A percentile compares a stretch with the other conserved stretches of the same genome.
Evolutionary conservation across 2,888 invertebrate genomes (phyloP).

Genomic region (Piscicola geometra): DNA sequence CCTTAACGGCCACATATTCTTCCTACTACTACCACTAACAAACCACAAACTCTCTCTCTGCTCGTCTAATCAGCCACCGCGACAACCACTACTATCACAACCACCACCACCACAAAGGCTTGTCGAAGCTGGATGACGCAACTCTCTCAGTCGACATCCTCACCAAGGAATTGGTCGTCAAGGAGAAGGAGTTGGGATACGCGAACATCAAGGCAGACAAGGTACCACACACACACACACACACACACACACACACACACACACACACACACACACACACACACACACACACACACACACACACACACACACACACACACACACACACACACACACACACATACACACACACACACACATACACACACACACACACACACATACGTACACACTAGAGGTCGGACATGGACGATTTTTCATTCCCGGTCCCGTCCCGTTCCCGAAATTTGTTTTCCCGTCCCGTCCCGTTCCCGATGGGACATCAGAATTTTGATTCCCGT

Average conservation of each 20-base stretch:
- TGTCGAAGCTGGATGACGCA: slow-evolving; percentile 50
- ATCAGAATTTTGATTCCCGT: too few species aligned
- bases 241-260: too few species aligned
- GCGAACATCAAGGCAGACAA: slow-evolving; percentile 53
- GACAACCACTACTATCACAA: slow-evolving; percentile 27
- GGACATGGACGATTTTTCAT: too few species aligned
- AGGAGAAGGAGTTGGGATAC: slow-evolving; percentile 53
- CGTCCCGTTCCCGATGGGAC: too few species aligned
- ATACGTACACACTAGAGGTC: neutral
- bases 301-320: neutral
- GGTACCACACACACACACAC: slow-evolving; percentile 33
- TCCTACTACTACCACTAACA: too few species aligned
- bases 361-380: neutral
- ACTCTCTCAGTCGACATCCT: slow-evolving; percentile 52
- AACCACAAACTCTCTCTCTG: too few species aligned
- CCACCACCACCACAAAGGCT: slow-evolving; percentile 44
- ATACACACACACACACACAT: slow-evolving; percentile 1
- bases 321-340: slow-evolving; percentile 1
- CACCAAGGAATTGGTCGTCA: slow-evolving; percentile 53
- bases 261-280: too few species aligned
- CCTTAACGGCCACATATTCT: too few species aligned
- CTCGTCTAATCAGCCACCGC: too few species aligned
- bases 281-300: too few species aligned
- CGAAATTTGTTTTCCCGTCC: too few species aligned
- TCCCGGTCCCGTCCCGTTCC: too few species aligned